Evolutionary conservation across 2,797 vertebrate genomes (phyloP), one percentile per base, ranked within the genome.

Genomic region (Streptopelia turtur): DNA sequence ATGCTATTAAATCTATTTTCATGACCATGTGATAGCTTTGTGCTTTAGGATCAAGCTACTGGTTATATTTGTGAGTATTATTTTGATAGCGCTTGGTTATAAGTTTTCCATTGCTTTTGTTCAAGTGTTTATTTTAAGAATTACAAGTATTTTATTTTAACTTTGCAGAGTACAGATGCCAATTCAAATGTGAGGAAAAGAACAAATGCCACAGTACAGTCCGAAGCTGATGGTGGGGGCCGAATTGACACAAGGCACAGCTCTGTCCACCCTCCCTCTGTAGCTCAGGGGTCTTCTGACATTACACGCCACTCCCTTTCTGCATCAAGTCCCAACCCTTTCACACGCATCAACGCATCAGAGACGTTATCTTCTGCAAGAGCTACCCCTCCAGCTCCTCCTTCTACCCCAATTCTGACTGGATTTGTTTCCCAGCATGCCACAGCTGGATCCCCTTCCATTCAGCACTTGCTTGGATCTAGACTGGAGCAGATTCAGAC

Each of bases 121-220:
- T 77, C 28, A 60, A 70, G 17, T 52, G 27, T 80, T 79, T 90
- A 33, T 85, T 75, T 89, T 47, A 68, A 87, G 61, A 90, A 61
- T 87, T 30, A 85, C 71, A 85, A 22, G 80, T 55, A 6, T 95
- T 69, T 95, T 69, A 82, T 95, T 69, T 95, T 96, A 57, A 90
- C 65, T 93, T 98, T 98, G 94, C 98, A 99, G 98, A 99, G 97
- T 93, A 98, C 98, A 21, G 99, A 99, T 93, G 98, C 98, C 53
- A 99, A 99, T 39, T 98, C 99, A 59, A 99, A 99, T 82, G 98
- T 99, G 97, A 98, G 99, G 64, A 99, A 99, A 97, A 98, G 99
- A 91, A 98, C 97, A 39, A 99, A 99, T 89, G 98, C 98, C 82
- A 97, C 98, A 33, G 96, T 98, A 55, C 98, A 98, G 66, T 98